These are phyloP conservation scores for Calidris pygmaea DNA, from an alignment of 2,113 vertebrate species.

Conservation along the genomic window DNA sequence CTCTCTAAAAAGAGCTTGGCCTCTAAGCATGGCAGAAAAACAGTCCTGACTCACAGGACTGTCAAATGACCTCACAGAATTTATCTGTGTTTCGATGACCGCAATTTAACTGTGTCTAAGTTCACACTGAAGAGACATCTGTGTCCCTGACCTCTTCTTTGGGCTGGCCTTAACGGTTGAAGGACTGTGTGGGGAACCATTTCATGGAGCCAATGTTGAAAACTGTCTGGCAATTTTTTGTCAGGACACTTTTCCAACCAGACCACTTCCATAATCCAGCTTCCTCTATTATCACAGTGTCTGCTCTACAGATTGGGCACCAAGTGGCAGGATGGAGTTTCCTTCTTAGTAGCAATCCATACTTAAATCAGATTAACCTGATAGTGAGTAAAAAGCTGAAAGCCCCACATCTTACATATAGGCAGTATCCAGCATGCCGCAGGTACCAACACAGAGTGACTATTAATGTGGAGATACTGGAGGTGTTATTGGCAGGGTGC, in stretches of 20 bases:
- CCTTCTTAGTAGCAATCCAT: background rate
- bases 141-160: background rate
- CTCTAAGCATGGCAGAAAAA: background rate
- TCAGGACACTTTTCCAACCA: background rate
- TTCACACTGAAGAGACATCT: background rate
- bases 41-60: background rate
- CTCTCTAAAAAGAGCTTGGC: background rate
- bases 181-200: background rate
- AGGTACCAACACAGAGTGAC: background rate
- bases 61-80: background rate
- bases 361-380: background rate
- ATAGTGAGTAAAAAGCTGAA: rapidly evolving
- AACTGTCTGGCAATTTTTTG: background rate
- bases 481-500: background rate
- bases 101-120: background rate
- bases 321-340: background rate
- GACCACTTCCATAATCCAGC: background rate
- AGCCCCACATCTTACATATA: background rate
- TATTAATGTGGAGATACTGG: background rate
- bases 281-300: background rate
- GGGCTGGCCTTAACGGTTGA: background rate
- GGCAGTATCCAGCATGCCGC: background rate
- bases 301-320: background rate
- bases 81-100: background rate
- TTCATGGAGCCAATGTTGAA: background rate